Conservation (phyloP, 1,140 invertebrate genomes). For the Papilio polyxenes region DNA sequence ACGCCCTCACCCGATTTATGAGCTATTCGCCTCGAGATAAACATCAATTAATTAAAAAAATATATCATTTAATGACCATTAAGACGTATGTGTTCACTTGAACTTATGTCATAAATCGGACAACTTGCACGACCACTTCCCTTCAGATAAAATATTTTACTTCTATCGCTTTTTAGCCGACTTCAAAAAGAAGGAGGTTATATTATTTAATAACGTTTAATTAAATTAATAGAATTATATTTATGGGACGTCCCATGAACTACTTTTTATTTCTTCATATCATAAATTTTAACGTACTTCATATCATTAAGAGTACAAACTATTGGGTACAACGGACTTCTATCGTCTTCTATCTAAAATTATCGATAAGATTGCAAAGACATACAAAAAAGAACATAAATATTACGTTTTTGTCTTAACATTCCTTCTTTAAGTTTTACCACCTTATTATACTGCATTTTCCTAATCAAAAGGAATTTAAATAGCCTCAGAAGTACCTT, state of each 20-base stretch:
- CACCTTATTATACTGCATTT: not conserved
- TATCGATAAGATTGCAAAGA: too few relatives aligned
- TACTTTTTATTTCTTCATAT: not conserved
- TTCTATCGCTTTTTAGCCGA: not conserved
- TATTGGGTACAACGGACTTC: not conserved
- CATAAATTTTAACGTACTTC: not conserved
- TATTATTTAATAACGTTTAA: conserved; percentile 14
- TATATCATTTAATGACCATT: conserved; percentile 61
- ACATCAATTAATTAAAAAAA: conserved; percentile 79
- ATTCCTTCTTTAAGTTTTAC: not conserved
- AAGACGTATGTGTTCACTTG: conserved; percentile 50
- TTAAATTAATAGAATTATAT: not conserved
- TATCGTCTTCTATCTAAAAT: not conserved
- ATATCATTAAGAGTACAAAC: not conserved
- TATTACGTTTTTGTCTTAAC: not conserved
- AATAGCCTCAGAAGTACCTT: not conserved
- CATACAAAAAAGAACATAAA: too few relatives aligned
- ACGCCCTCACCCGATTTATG: conserved; percentile 76
- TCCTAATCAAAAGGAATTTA: not conserved
- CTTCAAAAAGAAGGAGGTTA: too few relatives aligned
- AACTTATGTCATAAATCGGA: conserved; percentile 42
- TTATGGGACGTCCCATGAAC: not conserved
- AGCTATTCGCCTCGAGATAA: conserved; percentile 70
- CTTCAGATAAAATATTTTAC: conserved; percentile 6
- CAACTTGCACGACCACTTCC: conserved; percentile 13